Conservation (phyloP, 2,113 vertebrate species). For the Toxotes chatareus region DNA sequence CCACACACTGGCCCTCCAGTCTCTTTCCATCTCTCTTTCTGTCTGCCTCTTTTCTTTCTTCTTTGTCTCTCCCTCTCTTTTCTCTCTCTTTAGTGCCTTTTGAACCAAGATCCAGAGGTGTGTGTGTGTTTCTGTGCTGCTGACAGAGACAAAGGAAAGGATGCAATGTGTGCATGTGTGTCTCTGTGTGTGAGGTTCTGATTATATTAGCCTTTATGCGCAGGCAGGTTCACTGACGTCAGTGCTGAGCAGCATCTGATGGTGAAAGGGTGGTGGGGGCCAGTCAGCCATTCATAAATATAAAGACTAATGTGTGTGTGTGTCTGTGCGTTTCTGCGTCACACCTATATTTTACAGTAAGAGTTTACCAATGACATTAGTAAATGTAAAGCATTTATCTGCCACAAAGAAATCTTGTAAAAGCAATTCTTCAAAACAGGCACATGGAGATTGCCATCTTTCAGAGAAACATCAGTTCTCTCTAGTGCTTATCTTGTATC, state of each 20-base stretch:
- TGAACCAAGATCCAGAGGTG: slow-evolving; percentile 28
- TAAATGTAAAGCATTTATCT: slow-evolving; percentile 3
- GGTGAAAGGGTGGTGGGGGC: slow-evolving; percentile 12
- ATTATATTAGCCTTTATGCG: slow-evolving; percentile 75
- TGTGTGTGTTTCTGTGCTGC: not conserved
- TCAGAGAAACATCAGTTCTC: not conserved
- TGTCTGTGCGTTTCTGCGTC: slow-evolving; percentile 9
- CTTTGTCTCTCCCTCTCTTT: slow-evolving; percentile 1
- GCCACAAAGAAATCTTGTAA: not conserved
- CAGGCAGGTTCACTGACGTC: slow-evolving; percentile 73
- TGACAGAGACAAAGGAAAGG: slow-evolving; percentile 46
- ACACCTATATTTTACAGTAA: slow-evolving; percentile 27
- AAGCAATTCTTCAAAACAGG: not conserved
- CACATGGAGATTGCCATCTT: not conserved
- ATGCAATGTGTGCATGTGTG: slow-evolving; percentile 10
- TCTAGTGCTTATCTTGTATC: not conserved
- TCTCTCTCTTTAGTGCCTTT: slow-evolving; percentile 29
- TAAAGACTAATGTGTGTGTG: slow-evolving; percentile 20
- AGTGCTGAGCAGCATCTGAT: slow-evolving; percentile 55
- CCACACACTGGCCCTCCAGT: slow-evolving; percentile 15
- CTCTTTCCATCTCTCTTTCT: not conserved
- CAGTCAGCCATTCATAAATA: slow-evolving; percentile 59
- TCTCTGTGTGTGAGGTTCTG: slow-evolving; percentile 42
- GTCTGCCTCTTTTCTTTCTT: not conserved
- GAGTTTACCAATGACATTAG: not conserved